These are phyloP conservation scores for Drepana falcataria DNA, from an alignment of 2,888 invertebrate genomes.

Conservation along the genomic window DNA sequence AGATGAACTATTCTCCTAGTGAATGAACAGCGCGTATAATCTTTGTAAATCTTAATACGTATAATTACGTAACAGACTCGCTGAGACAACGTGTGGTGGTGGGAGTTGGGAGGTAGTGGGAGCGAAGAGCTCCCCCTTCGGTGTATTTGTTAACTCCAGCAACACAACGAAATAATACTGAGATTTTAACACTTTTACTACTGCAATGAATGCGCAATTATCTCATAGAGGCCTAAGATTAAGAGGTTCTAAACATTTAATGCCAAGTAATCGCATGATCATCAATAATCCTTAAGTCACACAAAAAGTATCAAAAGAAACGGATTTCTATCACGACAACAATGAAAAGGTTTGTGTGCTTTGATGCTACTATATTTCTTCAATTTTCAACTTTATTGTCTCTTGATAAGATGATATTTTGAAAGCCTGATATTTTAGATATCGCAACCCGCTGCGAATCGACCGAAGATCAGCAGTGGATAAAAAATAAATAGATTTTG, in stretches of 20 bases:
- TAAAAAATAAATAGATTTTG: slow-evolving; percentile 47
- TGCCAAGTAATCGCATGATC: slow-evolving; percentile 65
- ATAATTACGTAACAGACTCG: slow-evolving; percentile 6
- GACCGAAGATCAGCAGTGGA: slow-evolving; percentile 34
- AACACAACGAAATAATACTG: slow-evolving; percentile 44
- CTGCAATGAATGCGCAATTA: neutral
- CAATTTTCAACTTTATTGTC: slow-evolving; percentile 9
- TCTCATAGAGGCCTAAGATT: neutral
- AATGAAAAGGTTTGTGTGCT: slow-evolving; percentile 16
- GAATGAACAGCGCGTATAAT: neutral
- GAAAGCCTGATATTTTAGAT: slow-evolving; percentile 1
- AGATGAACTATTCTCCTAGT: neutral
- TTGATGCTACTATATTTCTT: slow-evolving; percentile 7
- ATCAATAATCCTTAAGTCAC: slow-evolving; percentile 68
- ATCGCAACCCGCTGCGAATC: slow-evolving; percentile 56
- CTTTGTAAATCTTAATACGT: neutral
- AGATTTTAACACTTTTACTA: slow-evolving; percentile 26
- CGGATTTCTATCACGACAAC: slow-evolving; percentile 44
- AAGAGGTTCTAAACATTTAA: slow-evolving; percentile 24
- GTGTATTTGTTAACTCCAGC: slow-evolving; percentile 51
- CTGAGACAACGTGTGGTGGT: slow-evolving; percentile 17
- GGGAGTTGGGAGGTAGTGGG: slow-evolving; percentile 11
- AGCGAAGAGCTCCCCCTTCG: slow-evolving; percentile 15
- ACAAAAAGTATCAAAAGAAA: slow-evolving; percentile 45
- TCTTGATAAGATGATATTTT: slow-evolving; percentile 10